These are phyloP conservation scores for Pachyramphus minor DNA, from an alignment of 2,113 vertebrate species.

Conservation along the genomic window DNA sequence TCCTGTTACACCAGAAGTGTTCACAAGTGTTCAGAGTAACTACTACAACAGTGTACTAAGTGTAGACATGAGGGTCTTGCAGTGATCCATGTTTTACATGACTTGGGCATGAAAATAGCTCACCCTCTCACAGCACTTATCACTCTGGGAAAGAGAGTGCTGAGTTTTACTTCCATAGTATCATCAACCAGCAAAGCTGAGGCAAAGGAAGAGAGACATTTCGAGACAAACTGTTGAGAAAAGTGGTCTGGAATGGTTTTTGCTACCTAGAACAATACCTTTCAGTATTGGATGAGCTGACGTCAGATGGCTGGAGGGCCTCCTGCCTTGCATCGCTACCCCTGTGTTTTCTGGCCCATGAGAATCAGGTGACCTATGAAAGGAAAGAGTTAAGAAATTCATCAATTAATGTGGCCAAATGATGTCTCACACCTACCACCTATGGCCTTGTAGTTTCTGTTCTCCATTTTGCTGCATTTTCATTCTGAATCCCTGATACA, in stretches of 20 bases:
- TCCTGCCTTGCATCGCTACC: not conserved
- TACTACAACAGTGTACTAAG: not conserved
- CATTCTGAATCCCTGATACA: not conserved
- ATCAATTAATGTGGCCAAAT: not conserved
- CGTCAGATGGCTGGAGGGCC: not conserved
- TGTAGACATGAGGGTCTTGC: not conserved
- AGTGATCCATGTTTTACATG: not conserved
- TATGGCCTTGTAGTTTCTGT: not conserved
- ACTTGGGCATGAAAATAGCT: not conserved
- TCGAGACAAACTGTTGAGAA: not conserved
- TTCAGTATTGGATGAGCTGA: slow-evolving; percentile 78
- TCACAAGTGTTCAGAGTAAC: not conserved
- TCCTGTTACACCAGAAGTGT: not conserved
- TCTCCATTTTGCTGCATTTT: not conserved
- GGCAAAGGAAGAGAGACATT: not conserved
- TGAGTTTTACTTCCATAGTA: not conserved
- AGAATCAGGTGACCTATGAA: slow-evolving; percentile 11
- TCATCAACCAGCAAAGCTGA: not conserved
- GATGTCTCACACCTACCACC: not conserved
- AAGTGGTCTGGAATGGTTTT: not conserved
- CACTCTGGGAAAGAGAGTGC: not conserved
- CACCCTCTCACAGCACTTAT: accelerated
- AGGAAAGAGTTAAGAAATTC: not conserved
- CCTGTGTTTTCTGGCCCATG: not conserved
- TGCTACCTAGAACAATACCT: slow-evolving; percentile 71